A percentile compares a stretch with the other conserved stretches of the same genome.
phyloP scores from a whole-genome alignment of 2,113 vertebrate genomes.

The Saccopteryx leptura region DNA sequence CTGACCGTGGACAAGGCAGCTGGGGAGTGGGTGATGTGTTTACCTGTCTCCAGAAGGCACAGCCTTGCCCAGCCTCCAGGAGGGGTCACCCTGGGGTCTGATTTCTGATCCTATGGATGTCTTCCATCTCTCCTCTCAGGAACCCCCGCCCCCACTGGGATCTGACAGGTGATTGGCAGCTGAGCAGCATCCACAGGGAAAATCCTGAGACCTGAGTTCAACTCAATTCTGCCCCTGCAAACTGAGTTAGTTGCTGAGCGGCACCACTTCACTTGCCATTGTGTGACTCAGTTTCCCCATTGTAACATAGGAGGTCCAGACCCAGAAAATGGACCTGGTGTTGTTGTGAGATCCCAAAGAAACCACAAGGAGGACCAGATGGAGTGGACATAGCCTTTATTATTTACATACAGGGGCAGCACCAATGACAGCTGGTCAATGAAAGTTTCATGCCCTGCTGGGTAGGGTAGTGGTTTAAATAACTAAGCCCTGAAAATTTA shows the following conservation, averaged over 20 bases:
- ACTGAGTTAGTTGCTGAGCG: not conserved
- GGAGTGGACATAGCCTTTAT: too few relatives aligned
- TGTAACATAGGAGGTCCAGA: too few relatives aligned
- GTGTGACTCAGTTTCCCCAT: not conserved
- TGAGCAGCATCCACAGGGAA: not conserved
- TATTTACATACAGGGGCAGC: too few relatives aligned
- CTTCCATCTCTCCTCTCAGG: not conserved
- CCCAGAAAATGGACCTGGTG: too few relatives aligned
- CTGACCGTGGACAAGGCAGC: not conserved
- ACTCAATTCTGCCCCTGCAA: not conserved
- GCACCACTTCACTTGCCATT: not conserved
- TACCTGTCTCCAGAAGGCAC: not conserved
- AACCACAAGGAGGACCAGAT: too few relatives aligned
- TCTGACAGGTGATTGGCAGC: not conserved
- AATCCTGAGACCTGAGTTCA: not conserved
- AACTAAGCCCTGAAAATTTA: too few relatives aligned
- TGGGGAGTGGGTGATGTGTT: not conserved
- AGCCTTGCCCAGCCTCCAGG: not conserved
- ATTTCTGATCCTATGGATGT: not conserved
- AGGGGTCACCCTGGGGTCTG: not conserved
- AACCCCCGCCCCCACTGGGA: fast-evolving
- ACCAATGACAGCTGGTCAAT: too few relatives aligned
- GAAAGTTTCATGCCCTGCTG: too few relatives aligned
- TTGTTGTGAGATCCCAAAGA: too few relatives aligned
- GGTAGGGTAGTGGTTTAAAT: too few relatives aligned